Conservation (phyloP, 1,140 invertebrate genomes). For the Drosophila quadrilineata region DNA sequence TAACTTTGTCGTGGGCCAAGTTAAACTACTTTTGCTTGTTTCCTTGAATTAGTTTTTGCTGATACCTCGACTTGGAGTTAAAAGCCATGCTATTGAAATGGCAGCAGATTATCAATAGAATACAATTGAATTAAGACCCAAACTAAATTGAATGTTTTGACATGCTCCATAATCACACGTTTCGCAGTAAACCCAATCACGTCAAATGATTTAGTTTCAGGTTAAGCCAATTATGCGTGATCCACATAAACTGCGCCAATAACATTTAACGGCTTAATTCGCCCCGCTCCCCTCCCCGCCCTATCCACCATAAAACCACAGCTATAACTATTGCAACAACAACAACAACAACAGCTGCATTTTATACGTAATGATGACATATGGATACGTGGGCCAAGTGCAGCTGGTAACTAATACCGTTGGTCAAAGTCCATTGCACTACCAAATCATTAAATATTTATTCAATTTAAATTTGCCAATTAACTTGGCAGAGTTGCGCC, state of each 20-base stretch:
- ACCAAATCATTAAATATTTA: conserved; percentile 73
- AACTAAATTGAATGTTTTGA: too few species aligned
- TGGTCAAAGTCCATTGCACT: conserved; percentile 62
- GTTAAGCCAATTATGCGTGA: conserved; percentile 53
- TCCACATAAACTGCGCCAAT: conserved; percentile 60
- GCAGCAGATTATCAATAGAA: conserved; percentile 1
- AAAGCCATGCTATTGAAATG: conserved; percentile 51
- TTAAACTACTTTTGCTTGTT: conserved; percentile 36
- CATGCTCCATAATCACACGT: too few species aligned
- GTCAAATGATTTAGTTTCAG: conserved; percentile 31
- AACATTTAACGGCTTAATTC: conserved; percentile 68
- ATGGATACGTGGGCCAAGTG: not conserved
- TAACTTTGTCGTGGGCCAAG: conserved; percentile 34
- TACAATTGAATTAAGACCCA: too few species aligned
- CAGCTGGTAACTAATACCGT: conserved; percentile 9
- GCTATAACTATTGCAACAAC: conserved; percentile 23
- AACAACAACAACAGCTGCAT: not conserved
- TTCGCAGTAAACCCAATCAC: too few species aligned
- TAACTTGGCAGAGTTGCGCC: conserved; percentile 45
- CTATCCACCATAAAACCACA: conserved; percentile 33
- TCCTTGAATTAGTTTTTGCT: too few species aligned
- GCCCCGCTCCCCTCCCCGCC: not conserved
- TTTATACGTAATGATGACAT: conserved; percentile 26
- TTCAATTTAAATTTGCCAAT: conserved; percentile 78
- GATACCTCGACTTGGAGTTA: too few species aligned